Base-by-base conservation (phyloP, 1,140 invertebrate species). In the Trypoxylus dichotomus region DNA sequence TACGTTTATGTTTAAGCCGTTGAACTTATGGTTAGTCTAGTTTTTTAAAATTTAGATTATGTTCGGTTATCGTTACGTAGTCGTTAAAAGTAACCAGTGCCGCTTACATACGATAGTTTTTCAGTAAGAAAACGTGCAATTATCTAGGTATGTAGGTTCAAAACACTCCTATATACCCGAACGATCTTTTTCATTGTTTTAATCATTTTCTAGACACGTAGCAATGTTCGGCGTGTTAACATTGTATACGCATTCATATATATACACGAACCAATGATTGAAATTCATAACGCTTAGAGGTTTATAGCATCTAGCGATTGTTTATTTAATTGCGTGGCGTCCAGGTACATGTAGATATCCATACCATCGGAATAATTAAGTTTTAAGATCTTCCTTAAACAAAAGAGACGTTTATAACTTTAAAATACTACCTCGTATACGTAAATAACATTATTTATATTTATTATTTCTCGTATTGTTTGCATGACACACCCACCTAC, bases 71-170 rank as follows among this genome's bases (percentile, higher is more conserved):
- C 7, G 21, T 58, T 58, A 2, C 47, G 7, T 58, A 58, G 47
- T 58, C 3, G 2, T 58, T 58, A 58, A 37, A 37, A 8, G 47
- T 63, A 8, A 63, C 8, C 19, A 25, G 25, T 47, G 43, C 43
- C 32, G n/a, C 21, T 63, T 19, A 19, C 24, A 63, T 6, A 24
- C 21, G 0, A 24, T 25, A 19, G 8, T 27, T 63, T 63, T 63
- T 27, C 19, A 63, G 6, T 27, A 63, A 63, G 6, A 63, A 63
- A 63, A 63, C 60, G 60, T 63, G 60, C 60, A 63, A 63, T 24
- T 63, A 63, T 63, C 60, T 63, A 63, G 60, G 60, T 63, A 63
- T 63, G 60, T 63, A 63, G 60, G 60, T 63, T 63, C 19, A 27
- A 24, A 63, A 63, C 60, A 63, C 19, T 63, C 58, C 7, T 63